Base-by-base conservation (phyloP, 2,113 vertebrate genomes). In the Rafetus swinhoei region DNA sequence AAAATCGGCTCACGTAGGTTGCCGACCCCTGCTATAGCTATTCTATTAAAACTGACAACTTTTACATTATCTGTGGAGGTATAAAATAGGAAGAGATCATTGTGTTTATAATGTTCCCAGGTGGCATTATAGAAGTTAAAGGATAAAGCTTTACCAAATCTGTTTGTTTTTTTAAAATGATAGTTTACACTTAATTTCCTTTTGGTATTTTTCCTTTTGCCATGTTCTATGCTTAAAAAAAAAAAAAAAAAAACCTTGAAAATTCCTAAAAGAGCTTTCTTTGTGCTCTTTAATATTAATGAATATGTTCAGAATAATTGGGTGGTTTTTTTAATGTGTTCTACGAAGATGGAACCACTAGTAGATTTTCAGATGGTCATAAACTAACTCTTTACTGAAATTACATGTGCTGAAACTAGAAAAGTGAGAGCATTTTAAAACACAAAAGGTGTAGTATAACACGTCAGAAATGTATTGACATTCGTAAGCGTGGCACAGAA, bases 121-220 rank as follows among this genome's bases (percentile, higher is more conserved):
- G 5, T 45, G 45, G 45, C 45, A 45, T 45, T 45, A 45, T 45
- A 45, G 45, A 45, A 45, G 45, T 45, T 45, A 94, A 96, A 96
- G 91, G 92, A 94, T 94, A 93, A 94, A 57, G 82, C 92, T 97
- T 95, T 94, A 93, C 92, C 74, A 90, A 91, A 95, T 91, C 86
- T 91, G 3, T 94, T 82, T 95, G 82, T 95, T 91, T 82, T 87
- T 91, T 82, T 85, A 87, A 95, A 65, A 59, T 25, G 85, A 91
- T 93, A 93, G 90, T 86, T 94, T 93, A 84, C 72, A 84, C 84
- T 92, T 95, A 94, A 96, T 95, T 96, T 88, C 87, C 69, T 88
- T 89, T 91, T 91, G 94, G 95, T 97, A 95, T 89, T 82, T 87
- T 57, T 90, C 88, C 27, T 90, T 9, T 62, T 2, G 3, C 16